Evolutionary conservation across 2,113 vertebrate genomes (phyloP), one percentile per base, ranked within the genome.

Genomic region (Mionectes macconnelli): DNA sequence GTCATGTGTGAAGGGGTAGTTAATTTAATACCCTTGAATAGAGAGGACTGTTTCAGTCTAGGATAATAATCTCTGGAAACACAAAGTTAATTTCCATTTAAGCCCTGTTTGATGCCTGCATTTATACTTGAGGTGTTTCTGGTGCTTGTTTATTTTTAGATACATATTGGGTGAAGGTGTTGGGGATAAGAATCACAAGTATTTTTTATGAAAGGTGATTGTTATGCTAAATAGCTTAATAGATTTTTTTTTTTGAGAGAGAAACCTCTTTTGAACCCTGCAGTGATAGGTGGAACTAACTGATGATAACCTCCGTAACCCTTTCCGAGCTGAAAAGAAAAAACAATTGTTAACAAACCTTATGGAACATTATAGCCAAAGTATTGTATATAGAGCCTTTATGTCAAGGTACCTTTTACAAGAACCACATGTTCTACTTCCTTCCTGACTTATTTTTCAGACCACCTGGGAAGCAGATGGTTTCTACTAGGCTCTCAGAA

Each of bases 111-210:
- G 4, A 15, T 78, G 21, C 47, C 30, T 87, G 14, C 11, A 10
- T 90, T 72, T 72, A 24, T 67, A 39, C 42, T 45, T n/a, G 6
- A 14, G 6, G 7, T 70, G 14, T 68, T 83, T 73, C 47, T 63
- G 28, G 17, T 85, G 16, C 9, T 56, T 68, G 4, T 16, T 82
- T 68, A 33, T 42, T 82, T 78, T 72, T 47, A 60, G 53, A 68
- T 8, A 5, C 0, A 0, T 70, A 50, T 50, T 84, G 55, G 25
- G 5, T 53, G 9, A 28, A 7, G 3, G 6, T 1, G 0, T 76
- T 3, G 6, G 3, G 3, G 23, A 18, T 39, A 5, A 52, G 9
- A 76, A 53, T 22, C 15, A 27, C 12, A 40, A 13, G 4, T 79
- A 39, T 81, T 66, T 89, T 67, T 75, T 75, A 18, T 53, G 59